Conservation (phyloP, 2,888 invertebrate species). For the Caenorhabditis angaria region DNA sequence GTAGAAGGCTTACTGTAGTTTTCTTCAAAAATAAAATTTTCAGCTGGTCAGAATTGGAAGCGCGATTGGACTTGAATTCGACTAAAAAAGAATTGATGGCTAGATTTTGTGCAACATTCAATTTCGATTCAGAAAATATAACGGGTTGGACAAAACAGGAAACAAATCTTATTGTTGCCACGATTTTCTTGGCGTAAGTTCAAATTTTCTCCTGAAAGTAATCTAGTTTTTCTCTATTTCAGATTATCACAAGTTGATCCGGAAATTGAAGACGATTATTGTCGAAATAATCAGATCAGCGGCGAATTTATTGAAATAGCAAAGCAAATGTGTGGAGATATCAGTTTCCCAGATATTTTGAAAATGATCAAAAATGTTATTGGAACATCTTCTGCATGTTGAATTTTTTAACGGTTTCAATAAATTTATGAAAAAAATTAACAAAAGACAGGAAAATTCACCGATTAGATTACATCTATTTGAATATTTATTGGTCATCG, state of each 20-base stretch:
- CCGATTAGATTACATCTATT: constrained; percentile 20
- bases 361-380: neutral
- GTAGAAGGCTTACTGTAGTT: too few relatives aligned
- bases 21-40: too few relatives aligned
- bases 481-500: constrained; percentile 69
- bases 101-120: constrained; percentile 36
- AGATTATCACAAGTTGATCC: constrained; percentile 35
- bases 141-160: constrained; percentile 38
- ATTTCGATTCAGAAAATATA: constrained; percentile 42
- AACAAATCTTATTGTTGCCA: constrained; percentile 15
- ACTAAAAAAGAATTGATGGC: constrained; percentile 32
- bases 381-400: neutral
- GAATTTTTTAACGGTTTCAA: constrained; percentile 2
- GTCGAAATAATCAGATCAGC: constrained; percentile 19
- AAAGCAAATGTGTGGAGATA: neutral
- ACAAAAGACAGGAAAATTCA: constrained; percentile 17
- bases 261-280: constrained; percentile 40
- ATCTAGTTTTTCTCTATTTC: constrained; percentile 7
- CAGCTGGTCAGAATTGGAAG: constrained; percentile 47
- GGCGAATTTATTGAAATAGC: neutral
- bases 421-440: constrained; percentile 18
- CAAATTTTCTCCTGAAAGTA: neutral
- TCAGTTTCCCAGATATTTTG: neutral
- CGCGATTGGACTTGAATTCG: constrained; percentile 26
- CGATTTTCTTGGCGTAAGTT: constrained; percentile 28